Conservation (phyloP, 2,888 invertebrate genomes). For the Cepaea hortensis region DNA sequence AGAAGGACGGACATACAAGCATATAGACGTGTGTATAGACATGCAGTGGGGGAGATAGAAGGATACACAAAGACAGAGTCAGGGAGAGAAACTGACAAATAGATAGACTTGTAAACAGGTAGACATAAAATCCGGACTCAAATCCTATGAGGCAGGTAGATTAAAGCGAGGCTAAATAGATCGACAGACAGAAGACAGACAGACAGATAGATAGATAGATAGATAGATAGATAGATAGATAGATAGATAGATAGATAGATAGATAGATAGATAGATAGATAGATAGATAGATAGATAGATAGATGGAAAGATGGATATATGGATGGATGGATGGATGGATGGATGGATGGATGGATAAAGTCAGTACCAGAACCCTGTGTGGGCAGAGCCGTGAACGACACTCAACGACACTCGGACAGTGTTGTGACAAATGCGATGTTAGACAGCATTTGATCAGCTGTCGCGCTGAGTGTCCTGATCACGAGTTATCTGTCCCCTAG, state of each 20-base stretch:
- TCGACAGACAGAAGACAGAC: background rate
- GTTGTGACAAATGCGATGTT: background rate
- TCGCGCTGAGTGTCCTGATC: background rate
- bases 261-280: conserved; percentile 4
- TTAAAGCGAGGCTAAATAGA: background rate
- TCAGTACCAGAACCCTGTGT: background rate
- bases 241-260: background rate
- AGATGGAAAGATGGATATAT: background rate
- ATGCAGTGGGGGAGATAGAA: background rate
- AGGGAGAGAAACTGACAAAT: background rate
- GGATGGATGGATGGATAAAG: no score
- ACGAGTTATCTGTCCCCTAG: background rate
- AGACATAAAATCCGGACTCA: background rate
- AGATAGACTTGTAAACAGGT: background rate
- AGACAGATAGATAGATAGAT: background rate
- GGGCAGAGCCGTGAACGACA: background rate
- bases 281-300: background rate
- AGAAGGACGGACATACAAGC: no score
- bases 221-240: background rate
- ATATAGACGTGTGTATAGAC: no score
- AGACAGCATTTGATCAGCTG: conserved; percentile 19
- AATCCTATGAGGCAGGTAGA: background rate
- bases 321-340: no score
- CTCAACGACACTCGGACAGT: background rate
- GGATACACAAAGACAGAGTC: background rate